Conservation (phyloP, 2,113 vertebrate species). For the Thunnus thynnus region DNA sequence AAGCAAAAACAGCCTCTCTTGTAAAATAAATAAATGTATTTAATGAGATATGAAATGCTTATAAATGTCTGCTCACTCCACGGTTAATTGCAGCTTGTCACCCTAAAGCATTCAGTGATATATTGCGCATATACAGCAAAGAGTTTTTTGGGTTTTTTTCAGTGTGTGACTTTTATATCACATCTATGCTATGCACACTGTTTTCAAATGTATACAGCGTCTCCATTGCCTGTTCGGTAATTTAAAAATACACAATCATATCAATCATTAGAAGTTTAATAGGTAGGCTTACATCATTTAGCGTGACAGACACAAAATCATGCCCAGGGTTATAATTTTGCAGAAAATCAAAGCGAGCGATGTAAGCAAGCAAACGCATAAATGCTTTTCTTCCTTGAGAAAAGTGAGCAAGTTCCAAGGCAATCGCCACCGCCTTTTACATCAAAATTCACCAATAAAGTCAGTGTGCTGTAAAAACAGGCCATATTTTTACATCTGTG, state of each 20-base stretch:
- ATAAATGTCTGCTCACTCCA: slow-evolving; percentile 77
- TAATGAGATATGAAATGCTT: slow-evolving; percentile 83
- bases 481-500: slow-evolving; percentile 77
- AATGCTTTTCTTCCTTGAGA: slow-evolving; percentile 34
- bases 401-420: slow-evolving; percentile 39
- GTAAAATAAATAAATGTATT: slow-evolving; percentile 83
- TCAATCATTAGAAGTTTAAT: slow-evolving; percentile 50
- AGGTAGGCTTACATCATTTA: slow-evolving; percentile 47
- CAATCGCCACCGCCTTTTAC: slow-evolving; percentile 42
- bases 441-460: slow-evolving; percentile 66
- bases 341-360: slow-evolving; percentile 27
- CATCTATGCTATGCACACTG: slow-evolving; percentile 41
- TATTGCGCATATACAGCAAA: slow-evolving; percentile 60
- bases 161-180: slow-evolving; percentile 57
- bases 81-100: slow-evolving; percentile 84
- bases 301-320: slow-evolving; percentile 27
- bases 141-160: slow-evolving; percentile 54
- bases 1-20: slow-evolving; percentile 53
- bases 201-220: slow-evolving; percentile 61
- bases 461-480: slow-evolving; percentile 71
- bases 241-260: slow-evolving; percentile 43
- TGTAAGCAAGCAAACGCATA: neutral
- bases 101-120: slow-evolving; percentile 81
- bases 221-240: slow-evolving; percentile 43
- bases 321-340: slow-evolving; percentile 19